Evolutionary conservation across 2,888 invertebrate genomes (phyloP).

Genomic region (Choristoneura rosaceana): DNA sequence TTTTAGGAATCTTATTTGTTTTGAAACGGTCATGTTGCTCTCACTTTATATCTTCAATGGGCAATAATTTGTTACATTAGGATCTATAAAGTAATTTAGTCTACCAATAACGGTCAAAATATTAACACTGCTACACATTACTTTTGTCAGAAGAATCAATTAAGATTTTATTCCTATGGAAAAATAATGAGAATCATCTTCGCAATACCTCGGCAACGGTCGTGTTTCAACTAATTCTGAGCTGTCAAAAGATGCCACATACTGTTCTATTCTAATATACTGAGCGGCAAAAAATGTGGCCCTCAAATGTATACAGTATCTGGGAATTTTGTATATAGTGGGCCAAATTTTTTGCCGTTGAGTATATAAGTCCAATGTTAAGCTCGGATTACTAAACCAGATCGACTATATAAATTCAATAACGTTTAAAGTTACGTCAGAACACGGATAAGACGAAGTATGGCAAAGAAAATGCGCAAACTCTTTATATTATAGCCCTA

Average conservation of each 20-base stretch:
- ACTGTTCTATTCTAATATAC: no score
- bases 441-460: background rate
- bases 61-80: background rate
- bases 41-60: background rate
- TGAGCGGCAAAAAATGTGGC: no score
- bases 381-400: no score
- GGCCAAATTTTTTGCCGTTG: no score
- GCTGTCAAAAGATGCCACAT: no score
- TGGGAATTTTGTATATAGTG: no score
- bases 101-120: background rate
- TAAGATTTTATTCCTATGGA: background rate
- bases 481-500: background rate
- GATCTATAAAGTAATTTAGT: background rate
- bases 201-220: no score
- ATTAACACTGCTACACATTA: background rate
- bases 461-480: background rate
- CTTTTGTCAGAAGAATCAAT: background rate
- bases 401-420: background rate
- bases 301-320: no score
- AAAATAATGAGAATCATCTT: background rate
- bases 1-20: background rate
- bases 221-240: no score
- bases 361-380: no score
- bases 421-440: background rate
- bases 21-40: background rate